A percentile compares a stretch with the other conserved stretches of the same genome.
Evolutionary conservation across 1,140 invertebrate genomes (phyloP).

Genomic region (Condylostylus longicornis): DNA sequence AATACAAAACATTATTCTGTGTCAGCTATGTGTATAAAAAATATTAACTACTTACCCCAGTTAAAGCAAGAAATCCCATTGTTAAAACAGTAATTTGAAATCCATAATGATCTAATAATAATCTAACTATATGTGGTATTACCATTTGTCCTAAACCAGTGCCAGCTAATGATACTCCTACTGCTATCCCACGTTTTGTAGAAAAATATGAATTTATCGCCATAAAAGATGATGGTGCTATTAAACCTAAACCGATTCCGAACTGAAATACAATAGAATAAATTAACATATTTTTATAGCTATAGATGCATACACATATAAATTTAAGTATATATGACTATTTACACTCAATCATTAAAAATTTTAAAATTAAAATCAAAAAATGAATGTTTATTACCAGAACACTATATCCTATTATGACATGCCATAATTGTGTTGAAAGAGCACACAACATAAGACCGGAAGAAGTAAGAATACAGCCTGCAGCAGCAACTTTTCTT

Average conservation of each 20-base stretch:
- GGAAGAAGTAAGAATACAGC: conserved; percentile 40
- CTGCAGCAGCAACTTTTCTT: conserved; percentile 44
- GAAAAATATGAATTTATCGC: conserved; percentile 58
- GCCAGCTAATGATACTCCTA: conserved; percentile 51
- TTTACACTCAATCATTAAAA: too few species aligned
- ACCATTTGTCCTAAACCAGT: conserved; percentile 57
- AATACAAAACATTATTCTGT: neutral
- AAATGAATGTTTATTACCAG: conserved; percentile 24
- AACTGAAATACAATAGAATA: conserved; percentile 35
- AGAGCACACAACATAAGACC: conserved; percentile 46
- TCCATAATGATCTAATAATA: conserved; percentile 40
- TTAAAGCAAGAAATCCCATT: conserved; percentile 42
- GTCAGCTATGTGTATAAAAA: neutral
- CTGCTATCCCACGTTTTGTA: conserved; percentile 46
- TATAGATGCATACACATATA: too few species aligned
- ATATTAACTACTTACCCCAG: conserved; percentile 35
- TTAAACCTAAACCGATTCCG: conserved; percentile 42
- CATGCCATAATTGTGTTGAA: conserved; percentile 43
- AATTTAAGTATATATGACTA: too few species aligned
- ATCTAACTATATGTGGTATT: conserved; percentile 50
- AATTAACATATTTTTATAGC: neutral
- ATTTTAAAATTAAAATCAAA: neutral
- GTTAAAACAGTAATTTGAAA: conserved; percentile 42
- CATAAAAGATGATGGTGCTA: conserved; percentile 51
- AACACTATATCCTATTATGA: conserved; percentile 50